phyloP scores from a whole-genome alignment of 2,888 invertebrate genomes.

The Nomada flava region DNA sequence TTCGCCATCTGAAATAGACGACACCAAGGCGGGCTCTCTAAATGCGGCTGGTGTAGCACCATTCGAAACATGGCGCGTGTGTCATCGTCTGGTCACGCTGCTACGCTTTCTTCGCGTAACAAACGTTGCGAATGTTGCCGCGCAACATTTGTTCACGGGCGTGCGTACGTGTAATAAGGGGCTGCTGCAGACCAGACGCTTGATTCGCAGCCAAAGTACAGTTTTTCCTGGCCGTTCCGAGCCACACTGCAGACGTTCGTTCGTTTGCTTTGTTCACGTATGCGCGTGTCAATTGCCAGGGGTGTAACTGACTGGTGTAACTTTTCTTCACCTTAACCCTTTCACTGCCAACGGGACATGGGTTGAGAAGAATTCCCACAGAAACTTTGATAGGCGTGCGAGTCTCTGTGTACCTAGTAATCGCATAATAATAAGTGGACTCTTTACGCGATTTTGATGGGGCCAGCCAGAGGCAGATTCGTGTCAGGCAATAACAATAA shows the following conservation, averaged over 20 bases:
- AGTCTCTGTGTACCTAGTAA: no score
- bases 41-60: slow-evolving; percentile 64
- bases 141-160: slow-evolving; percentile 16
- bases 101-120: slow-evolving; percentile 46
- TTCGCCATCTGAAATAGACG: slow-evolving; percentile 72
- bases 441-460: no score
- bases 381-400: no score
- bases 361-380: no score
- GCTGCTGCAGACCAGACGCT: slow-evolving; percentile 3
- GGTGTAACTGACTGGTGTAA: no score
- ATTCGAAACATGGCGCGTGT: slow-evolving; percentile 57
- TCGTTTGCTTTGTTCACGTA: background rate
- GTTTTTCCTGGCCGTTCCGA: background rate
- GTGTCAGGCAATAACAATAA: slow-evolving; percentile 64
- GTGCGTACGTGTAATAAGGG: slow-evolving; percentile 13
- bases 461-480: background rate
- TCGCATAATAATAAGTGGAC: no score
- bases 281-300: background rate
- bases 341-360: no score
- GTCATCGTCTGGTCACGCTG: slow-evolving; percentile 77
- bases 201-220: slow-evolving; percentile 11
- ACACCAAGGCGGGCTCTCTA: slow-evolving; percentile 68
- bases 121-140: slow-evolving; percentile 29
- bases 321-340: no score
- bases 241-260: no score